Evolutionary conservation across 2,113 vertebrate species (phyloP), one percentile per base, ranked within the genome.

Genomic region (Atherinomorus stipes): DNA sequence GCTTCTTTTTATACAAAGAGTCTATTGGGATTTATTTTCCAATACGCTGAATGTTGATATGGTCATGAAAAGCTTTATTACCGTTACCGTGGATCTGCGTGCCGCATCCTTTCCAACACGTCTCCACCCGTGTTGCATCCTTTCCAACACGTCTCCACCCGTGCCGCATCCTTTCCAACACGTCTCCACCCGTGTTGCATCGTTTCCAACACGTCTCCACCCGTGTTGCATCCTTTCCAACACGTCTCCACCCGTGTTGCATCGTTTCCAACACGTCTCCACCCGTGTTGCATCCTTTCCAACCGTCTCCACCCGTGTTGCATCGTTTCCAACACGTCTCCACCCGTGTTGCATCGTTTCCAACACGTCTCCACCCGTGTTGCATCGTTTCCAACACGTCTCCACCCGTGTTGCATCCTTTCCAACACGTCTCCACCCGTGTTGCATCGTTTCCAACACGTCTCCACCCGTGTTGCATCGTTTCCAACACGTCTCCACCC

Each of bases 21-120:
- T 94, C 91, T 91, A 91, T 94, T 94, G 93, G 95, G 92, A 92
- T 92, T 89, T 93, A 90, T 88, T 93, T 91, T 90, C 89, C 90
- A 91, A 90, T 92, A 90, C 88, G 87, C 90, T 92, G 92, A 92
- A 92, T 92, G 92, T 93, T 91, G 88, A 92, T 91, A 91, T 91
- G 91, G 92, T 93, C 90, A 91, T 93, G 84, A 90, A 93, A 91
- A 93, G 92, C 92, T 93, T 91, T 92, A 93, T 92, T 93, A 91
- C 88, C 90, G 86, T 90, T 91, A 26, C 70, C 77, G 83, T 89
- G 76, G 66, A 80, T 85, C n/a, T n/a, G n/a, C n/a, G n/a, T n/a
- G n/a, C n/a, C 80, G 86, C 89, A 86, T 91, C 86, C 86, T 91
- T 87, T 81, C 86, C 88, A 86, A 86, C 85, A 85, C 31, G 81